Evolutionary conservation across 2,888 invertebrate species (phyloP), one percentile per base, ranked within the genome.

Genomic region (Cerceris rybyensis): DNA sequence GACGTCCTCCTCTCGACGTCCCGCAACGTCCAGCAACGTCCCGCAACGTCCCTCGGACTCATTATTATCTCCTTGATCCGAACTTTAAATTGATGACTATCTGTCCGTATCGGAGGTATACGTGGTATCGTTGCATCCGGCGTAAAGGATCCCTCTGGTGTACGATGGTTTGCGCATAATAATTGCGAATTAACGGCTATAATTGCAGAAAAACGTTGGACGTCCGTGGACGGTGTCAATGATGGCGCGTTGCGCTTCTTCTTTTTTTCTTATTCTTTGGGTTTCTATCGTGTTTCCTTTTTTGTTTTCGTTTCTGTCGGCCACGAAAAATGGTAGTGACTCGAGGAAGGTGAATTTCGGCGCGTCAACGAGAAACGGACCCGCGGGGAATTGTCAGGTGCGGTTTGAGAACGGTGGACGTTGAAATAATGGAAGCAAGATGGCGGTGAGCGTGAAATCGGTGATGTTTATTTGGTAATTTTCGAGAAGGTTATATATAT

Each of bases 31-130:
- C 8, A 41, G 11, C n/a, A 65, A 66, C 72, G 72, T 39, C 67
- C 66, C 57, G 61, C 75, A 42, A 55, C 67, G 43, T 39, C 68
- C 72, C 65, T 55, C 65, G 63, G 69, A 71, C 77, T 87, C 87
- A 73, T 87, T 84, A 86, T 80, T 28, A 76, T 76, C 84, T 74
- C 70, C 78, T 75, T 69, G 78, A 80, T 74, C 83, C 83, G 69
- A 86, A 79, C 72, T 76, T 75, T 49, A 78, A 86, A 82, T 87
- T 87, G 87, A 87, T 87, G 87, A 79, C 76, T 81, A 83, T 78
- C 84, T 74, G 78, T 70, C 75, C 73, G 61, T 49, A 58, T 67
- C 28, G 71, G 70, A 69, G 75, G 17, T 9, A 77, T 74, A 70
- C 78, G 55, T 73, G 65, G 70, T 79, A 75, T 67, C 81, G 59